Percentiles rank a stretch among this genome's conserved stretches.
These are phyloP conservation scores for Drosophila robusta DNA, from an alignment of 2,888 invertebrate genomes.

Conservation along the genomic window DNA sequence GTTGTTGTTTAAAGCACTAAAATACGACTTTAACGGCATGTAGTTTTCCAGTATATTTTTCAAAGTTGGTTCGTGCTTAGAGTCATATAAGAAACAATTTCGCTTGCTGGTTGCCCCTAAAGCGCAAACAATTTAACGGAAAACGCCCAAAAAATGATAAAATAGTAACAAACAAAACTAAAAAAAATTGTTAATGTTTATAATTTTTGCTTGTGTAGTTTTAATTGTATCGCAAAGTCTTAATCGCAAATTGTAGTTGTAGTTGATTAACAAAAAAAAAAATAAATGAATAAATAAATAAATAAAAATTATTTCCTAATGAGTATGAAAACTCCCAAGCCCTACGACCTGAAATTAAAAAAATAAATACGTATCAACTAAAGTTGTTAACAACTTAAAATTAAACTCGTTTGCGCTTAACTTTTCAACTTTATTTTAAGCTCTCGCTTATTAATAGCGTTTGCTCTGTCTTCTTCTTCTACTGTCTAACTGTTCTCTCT, in stretches of 20 bases:
- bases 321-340: conserved; percentile 9
- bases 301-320: conserved; percentile 8
- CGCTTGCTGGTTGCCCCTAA: conserved; percentile 1
- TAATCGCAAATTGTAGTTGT: conserved; percentile 77
- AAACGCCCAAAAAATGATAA: background rate
- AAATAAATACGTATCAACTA: conserved; percentile 5
- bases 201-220: conserved; percentile 84
- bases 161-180: background rate
- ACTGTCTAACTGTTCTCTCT: conserved; percentile 14
- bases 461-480: background rate
- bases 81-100: conserved; percentile 2
- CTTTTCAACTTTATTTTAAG: conserved; percentile 1
- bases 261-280: conserved; percentile 33
- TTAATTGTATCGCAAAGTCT: conserved; percentile 76
- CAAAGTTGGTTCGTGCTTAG: conserved; percentile 2
- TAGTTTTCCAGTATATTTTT: conserved; percentile 9
- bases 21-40: conserved; percentile 15
- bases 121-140: conserved; percentile 17
- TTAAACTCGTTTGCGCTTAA: conserved; percentile 18
- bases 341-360: conserved; percentile 16
- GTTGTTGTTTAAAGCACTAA: conserved; percentile 6
- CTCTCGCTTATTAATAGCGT: background rate
- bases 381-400: conserved; percentile 8
- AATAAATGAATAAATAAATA: conserved; percentile 12
- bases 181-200: conserved; percentile 58